Evolutionary conservation across 2,888 invertebrate genomes (phyloP).

Genomic region (Tethea ocularis): DNA sequence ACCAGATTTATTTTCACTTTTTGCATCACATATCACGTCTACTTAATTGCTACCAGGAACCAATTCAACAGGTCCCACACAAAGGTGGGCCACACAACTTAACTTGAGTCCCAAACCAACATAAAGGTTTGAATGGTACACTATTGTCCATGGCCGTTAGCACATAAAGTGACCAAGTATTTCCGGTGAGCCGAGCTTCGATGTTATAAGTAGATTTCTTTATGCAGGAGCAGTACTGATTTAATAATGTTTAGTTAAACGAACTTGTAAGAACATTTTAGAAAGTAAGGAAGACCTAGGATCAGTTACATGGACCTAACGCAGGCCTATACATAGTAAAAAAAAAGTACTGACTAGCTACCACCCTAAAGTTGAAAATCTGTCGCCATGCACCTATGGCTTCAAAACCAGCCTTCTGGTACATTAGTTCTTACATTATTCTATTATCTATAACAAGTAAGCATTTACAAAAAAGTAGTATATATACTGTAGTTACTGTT

Average conservation of each 20-base stretch:
- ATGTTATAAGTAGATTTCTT: slow-evolving; percentile 33
- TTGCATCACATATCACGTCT: not conserved
- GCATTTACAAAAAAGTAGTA: no score
- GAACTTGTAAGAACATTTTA: not conserved
- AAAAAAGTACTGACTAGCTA: no score
- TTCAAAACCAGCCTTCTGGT: no score
- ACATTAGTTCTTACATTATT: no score
- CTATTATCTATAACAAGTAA: no score
- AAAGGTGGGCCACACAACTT: not conserved
- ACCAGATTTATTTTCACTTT: not conserved
- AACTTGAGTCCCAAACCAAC: not conserved
- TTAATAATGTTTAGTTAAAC: not conserved
- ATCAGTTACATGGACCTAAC: no score
- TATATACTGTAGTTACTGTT: no score
- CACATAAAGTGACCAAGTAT: not conserved
- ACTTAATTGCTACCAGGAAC: not conserved
- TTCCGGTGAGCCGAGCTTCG: slow-evolving; percentile 5
- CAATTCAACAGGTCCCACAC: not conserved
- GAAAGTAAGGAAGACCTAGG: no score
- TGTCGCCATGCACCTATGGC: no score
- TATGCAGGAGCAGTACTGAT: slow-evolving; percentile 17
- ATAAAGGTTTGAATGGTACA: not conserved
- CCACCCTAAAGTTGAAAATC: no score
- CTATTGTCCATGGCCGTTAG: not conserved
- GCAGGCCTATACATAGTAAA: no score